Evolutionary conservation across 2,113 vertebrate species (phyloP), one percentile per base, ranked within the genome.

Genomic region (Ceyx melanurus): DNA sequence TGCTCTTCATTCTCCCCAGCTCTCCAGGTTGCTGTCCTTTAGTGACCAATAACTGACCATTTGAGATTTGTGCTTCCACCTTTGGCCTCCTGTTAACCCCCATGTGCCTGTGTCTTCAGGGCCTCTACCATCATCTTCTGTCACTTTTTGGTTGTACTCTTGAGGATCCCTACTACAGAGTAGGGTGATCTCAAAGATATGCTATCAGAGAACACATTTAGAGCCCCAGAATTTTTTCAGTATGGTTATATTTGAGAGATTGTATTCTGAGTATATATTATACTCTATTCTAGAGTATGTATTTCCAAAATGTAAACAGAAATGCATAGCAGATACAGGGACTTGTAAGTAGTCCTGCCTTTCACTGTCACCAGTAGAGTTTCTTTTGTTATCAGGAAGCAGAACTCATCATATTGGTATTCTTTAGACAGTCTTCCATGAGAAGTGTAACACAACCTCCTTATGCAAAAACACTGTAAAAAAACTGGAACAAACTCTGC

Each of bases 401-500:
- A 17, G 23, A n/a, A 1, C 5, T 79, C 25, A 70, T 45, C 43
- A 33, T 13, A 50, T 20, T 23, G 31, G 15, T 9, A 61, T 23
- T 28, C 42, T 57, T 85, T 46, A 76, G 60, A 15, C 33, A 82
- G 60, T 43, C 9, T 13, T 70, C 25, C 28, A 13, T 50, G 58
- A 53, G 42, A 82, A 93, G 45, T 12, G 86, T 75, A 58, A 82
- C 87, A 79, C 15, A 64, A 70, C 17, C 28, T 46, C 37, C 50
- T 82, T 66, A 93, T 48, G 68, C 74, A 90, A 77, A 53, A 50
- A 88, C 80, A 80, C 33, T 88, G 51, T 64, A 88, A 86, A 91
- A 91, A 94, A 56, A 10, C 21, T 42, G 78, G 46, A 42, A 80
- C 66, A 88, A 95, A 88, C 82, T 90, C 80, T 82, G 76, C 21